Evolutionary conservation across 2,113 vertebrate species (phyloP).

Genomic region (Epinephelus lanceolatus): DNA sequence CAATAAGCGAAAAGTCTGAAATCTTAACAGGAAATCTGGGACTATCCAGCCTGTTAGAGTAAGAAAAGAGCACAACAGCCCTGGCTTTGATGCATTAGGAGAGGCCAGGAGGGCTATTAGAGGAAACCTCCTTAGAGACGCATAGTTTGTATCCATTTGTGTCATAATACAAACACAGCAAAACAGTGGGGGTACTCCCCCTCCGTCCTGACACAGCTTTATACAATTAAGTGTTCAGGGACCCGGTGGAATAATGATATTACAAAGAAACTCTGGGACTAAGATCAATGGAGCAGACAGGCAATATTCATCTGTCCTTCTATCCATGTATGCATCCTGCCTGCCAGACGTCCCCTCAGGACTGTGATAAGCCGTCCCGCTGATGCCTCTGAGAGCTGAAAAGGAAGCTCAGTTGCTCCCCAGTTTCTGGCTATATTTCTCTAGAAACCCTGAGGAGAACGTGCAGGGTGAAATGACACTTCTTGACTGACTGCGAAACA

Average conservation of each 20-base stretch:
- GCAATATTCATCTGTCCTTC: slow-evolving; percentile 63
- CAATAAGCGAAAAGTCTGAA: slow-evolving; percentile 13
- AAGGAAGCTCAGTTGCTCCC: slow-evolving; percentile 21
- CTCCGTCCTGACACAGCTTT: slow-evolving; percentile 69
- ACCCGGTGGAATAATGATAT: slow-evolving; percentile 71
- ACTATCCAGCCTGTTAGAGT: slow-evolving; percentile 25
- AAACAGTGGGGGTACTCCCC: slow-evolving; percentile 56
- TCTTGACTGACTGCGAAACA: not conserved
- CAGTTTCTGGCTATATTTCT: not conserved
- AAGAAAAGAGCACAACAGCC: slow-evolving; percentile 19
- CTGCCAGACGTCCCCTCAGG: slow-evolving; percentile 50
- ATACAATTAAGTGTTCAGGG: slow-evolving; percentile 74
- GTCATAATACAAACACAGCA: slow-evolving; percentile 74
- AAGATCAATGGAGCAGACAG: slow-evolving; percentile 69
- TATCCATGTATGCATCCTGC: slow-evolving; percentile 52
- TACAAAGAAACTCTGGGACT: slow-evolving; percentile 62
- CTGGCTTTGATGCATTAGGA: slow-evolving; percentile 59
- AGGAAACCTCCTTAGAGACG: slow-evolving; percentile 68
- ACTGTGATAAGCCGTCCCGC: slow-evolving; percentile 20
- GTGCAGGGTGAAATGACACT: not conserved
- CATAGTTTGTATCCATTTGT: slow-evolving; percentile 78
- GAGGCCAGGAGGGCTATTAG: slow-evolving; percentile 62
- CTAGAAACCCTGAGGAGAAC: slow-evolving; percentile 4
- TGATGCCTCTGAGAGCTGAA: slow-evolving; percentile 22
- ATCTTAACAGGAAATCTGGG: slow-evolving; percentile 45